Evolutionary conservation across 2,797 vertebrate genomes (phyloP), one percentile per base, ranked within the genome.

Genomic region (Zalophus californianus): DNA sequence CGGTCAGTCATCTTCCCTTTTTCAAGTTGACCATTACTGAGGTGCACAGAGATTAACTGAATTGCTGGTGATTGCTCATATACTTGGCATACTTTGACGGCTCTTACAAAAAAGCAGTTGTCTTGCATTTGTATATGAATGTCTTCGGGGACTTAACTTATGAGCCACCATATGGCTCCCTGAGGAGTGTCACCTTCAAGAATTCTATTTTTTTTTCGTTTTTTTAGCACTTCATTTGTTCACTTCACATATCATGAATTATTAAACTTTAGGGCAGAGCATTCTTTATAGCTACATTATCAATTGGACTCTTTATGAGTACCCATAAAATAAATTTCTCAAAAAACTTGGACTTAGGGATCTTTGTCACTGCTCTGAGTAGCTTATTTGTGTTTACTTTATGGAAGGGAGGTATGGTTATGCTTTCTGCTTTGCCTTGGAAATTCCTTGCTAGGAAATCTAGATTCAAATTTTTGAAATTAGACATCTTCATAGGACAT

Each of bases 341-440:
- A 80, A 82, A 86, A 86, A 92, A 52, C 54, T 96, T 32, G 44
- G 41, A 82, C 62, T 50, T 91, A 64, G 10, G n/a, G 18, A 56
- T 62, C 60, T 79, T 95, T 90, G 44, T 89, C 83, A 77, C 91
- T 94, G 50, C 90, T 96, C 79, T 66, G 48, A 83, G 14, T 94
- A 86, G 77, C 21, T 83, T 87, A 18, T 92, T 90, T 72, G n/a
- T 54, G 15, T 72, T 66, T 73, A 66, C 20, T 44, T 56, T 23
- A 38, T 66, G 75, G 38, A 58, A 86, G n/a, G 48, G 52, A 90
- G n/a, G 48, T 48, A 60, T 11, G 27, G 41, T 44, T 29, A 48
- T 58, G 32, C 29, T 72, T 92, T 94, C 41, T 82, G 48, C 14
- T 94, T 96, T 2, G 0, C 5, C 1, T 80, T 90, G 7, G 12